Conservation (phyloP, 2,888 invertebrate genomes). For the Iphiclides podalirius region DNA sequence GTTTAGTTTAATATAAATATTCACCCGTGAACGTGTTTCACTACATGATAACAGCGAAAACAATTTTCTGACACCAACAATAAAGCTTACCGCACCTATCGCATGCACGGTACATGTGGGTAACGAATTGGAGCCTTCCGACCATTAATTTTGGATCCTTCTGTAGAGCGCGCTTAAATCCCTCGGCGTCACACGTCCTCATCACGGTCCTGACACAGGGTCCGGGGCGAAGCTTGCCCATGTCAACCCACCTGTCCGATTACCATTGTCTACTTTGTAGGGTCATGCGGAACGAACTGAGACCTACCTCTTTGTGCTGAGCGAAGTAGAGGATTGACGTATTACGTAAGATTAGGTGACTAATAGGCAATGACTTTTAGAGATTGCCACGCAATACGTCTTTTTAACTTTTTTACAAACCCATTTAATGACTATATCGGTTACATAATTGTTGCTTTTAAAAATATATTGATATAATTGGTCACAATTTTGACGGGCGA, state of each 20-base stretch:
- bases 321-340: too few species aligned
- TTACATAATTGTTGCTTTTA: too few species aligned
- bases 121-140: constrained; percentile 20
- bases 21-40: too few species aligned
- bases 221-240: constrained; percentile 39
- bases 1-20: too few species aligned
- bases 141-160: constrained; percentile 29
- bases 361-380: constrained; percentile 45
- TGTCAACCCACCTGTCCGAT: constrained; percentile 75
- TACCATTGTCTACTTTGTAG: constrained; percentile 72
- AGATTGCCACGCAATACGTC: constrained; percentile 19
- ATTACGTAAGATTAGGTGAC: constrained; percentile 61
- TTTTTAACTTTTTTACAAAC: neutral
- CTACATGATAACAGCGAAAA: too few species aligned
- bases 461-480: too few species aligned
- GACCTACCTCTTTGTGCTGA: constrained; percentile 76
- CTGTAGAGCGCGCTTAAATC: constrained; percentile 14
- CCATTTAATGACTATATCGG: too few species aligned
- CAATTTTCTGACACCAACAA: neutral
- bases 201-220: constrained; percentile 14
- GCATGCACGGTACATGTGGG: neutral
- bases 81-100: constrained; percentile 30
- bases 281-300: constrained; percentile 64
- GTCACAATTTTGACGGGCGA: too few species aligned
- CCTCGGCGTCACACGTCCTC: constrained; percentile 16